Percentiles rank a stretch among this genome's conserved stretches.
These are phyloP conservation scores for Linyphia triangularis DNA, from an alignment of 2,888 invertebrate genomes.

Conservation along the genomic window DNA sequence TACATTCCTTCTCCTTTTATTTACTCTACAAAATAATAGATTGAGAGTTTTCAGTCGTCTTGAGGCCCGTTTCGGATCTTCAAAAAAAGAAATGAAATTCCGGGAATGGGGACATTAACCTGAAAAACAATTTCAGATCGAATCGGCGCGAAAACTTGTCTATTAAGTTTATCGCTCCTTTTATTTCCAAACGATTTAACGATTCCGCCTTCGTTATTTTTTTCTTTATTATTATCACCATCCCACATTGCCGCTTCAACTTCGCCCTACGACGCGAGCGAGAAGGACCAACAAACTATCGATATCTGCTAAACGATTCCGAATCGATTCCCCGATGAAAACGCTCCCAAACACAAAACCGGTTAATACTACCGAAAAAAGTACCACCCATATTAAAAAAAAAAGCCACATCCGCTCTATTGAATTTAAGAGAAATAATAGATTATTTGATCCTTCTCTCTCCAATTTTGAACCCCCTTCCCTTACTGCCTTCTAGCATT, in stretches of 20 bases:
- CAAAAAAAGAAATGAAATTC: too few species aligned
- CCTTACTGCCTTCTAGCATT: constrained; percentile 40
- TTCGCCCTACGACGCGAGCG: background rate
- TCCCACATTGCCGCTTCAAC: background rate
- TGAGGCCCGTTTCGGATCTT: too few species aligned
- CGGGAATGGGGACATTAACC: background rate
- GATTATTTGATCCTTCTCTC: constrained; percentile 53
- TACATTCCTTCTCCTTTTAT: too few species aligned
- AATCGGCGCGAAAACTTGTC: background rate
- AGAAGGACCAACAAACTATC: constrained; percentile 10
- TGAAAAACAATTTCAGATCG: background rate
- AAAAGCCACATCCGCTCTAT: constrained; percentile 51
- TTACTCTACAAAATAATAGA: too few species aligned
- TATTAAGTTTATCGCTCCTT: constrained; percentile 13
- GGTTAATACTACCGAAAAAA: constrained; percentile 32
- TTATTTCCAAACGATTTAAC: background rate
- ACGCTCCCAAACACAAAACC: constrained; percentile 53
- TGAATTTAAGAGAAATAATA: constrained; percentile 70
- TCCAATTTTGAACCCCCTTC: constrained; percentile 8
- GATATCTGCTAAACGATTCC: constrained; percentile 58
- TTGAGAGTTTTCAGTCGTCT: too few species aligned
- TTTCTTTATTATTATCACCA: background rate
- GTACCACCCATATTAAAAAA: constrained; percentile 15
- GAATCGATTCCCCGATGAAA: constrained; percentile 60
- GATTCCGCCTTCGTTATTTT: background rate